These are phyloP conservation scores for Pseudorhombus dupliciocellatus DNA, from an alignment of 2,113 vertebrate species.

Conservation along the genomic window DNA sequence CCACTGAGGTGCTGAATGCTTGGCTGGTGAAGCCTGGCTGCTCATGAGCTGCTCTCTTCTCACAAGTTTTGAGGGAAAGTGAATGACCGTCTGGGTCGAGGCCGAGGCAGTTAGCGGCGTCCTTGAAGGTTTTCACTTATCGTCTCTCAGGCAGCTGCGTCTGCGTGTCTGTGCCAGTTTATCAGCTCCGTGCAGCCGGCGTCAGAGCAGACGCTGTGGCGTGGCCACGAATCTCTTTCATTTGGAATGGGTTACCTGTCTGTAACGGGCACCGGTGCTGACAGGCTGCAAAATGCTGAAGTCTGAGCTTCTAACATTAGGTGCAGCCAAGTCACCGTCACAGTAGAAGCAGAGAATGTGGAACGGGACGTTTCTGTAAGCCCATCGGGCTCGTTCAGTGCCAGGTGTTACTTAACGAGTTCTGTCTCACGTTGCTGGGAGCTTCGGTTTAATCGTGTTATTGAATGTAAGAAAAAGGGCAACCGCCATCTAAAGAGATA, in stretches of 20 bases:
- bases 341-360: conserved; percentile 62
- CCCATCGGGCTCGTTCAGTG: conserved; percentile 46
- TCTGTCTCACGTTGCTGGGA: conserved; percentile 3
- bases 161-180: conserved; percentile 29
- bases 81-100: background rate
- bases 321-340: conserved; percentile 55
- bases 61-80: background rate
- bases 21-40: background rate
- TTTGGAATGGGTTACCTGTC: conserved; percentile 8
- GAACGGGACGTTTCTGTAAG: conserved; percentile 62
- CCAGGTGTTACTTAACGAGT: conserved; percentile 38
- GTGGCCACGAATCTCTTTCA: background rate
- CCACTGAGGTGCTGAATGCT: conserved; percentile 44
- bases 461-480: background rate
- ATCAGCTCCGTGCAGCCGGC: conserved; percentile 48
- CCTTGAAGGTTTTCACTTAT: conserved; percentile 37
- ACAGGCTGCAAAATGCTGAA: conserved; percentile 67
- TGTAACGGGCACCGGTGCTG: conserved; percentile 50
- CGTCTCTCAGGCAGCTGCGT: conserved; percentile 2
- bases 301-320: conserved; percentile 74
- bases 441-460: conserved; percentile 9
- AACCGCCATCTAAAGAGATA: no score
- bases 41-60: background rate
- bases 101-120: background rate
- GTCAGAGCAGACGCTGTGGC: background rate